Evolutionary conservation across 2,113 vertebrate genomes (phyloP), one percentile per base, ranked within the genome.

Genomic region (Scomber colias): DNA sequence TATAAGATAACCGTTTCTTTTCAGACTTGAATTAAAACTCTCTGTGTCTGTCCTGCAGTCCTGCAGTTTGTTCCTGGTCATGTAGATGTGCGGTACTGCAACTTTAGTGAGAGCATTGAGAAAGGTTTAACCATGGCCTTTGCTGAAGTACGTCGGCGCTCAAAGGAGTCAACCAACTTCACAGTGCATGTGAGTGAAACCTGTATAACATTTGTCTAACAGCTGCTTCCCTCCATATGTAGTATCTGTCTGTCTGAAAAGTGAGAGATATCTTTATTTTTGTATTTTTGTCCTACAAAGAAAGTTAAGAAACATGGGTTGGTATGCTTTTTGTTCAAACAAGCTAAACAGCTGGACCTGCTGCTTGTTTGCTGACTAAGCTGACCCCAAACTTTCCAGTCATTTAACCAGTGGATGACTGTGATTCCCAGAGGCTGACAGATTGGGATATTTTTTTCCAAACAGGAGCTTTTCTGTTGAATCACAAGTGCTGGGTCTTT

Each of bases 51-150:
- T 27, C 0, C 48, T 89, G 67, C 93, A 99, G 98, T 99, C 50
- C 95, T 99, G 72, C 98, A 99, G 95, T 99, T 99, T 91, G 97
- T 99, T 77, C 98, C 98, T 40, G 92, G 86, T 11, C 95, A 95
- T 0, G 79, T 98, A 54, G 97, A 99, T 10, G 92, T 97, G 14
- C 92, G 96, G 0, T 92, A 96, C 87, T 99, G 98, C 88, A 97
- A 95, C 89, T 99, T 99, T 65, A 98, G 95, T n/a, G 96, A 94
- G 84, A 95, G 88, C 75, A 92, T 99, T 0, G 97, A 98, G 92
- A 97, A 91, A 73, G 98, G 98, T 67, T 92, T 99, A 89, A 94
- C 91, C 44, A 89, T 90, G 55, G 97, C 98, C 0, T 96, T 97
- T 62, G 90, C 93, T 3, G 97, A 98, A 93, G 95, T 96, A 50